Evolutionary conservation across 2,888 invertebrate species (phyloP), one percentile per base, ranked within the genome.

Genomic region (Dryobotodes eremita): DNA sequence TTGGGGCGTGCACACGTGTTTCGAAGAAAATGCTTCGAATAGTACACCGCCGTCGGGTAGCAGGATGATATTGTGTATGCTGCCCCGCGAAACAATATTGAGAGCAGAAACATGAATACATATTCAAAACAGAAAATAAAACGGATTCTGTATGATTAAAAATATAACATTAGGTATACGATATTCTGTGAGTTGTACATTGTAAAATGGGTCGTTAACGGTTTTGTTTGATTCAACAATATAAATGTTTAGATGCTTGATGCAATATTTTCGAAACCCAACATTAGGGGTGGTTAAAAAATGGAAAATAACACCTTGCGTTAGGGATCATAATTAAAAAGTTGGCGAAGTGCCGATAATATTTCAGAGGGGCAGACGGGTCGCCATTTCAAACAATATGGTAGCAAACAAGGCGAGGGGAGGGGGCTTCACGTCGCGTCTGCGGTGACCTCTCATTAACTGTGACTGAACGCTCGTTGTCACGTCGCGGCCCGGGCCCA

Each of bases 1-100:
- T 93, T 91, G 94, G 90, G 90, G 94, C 94, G 91, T 93, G 92
- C 94, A 94, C 95, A 95, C 94, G 93, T 95, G 95, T 93, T 92
- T 90, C 90, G 88, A 89, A 90, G 92, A 92, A 92, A 93, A 93
- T 92, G 92, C 93, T 94, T 91, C 92, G 92, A 93, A 93, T 92
- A 92, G 91, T 89, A 89, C 87, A 86, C 89, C 86, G 84, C 90
- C 90, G 90, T 90, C 88, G 92, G 90, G 90, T 88, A 74, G 82
- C 83, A 68, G 80, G 84, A 79, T 86, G 84, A 86, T 88, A 89
- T 89, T 88, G 89, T 89, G 86, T 88, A 88, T 76, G 89, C 84
- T 86, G 80, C 88, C 89, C 91, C 89, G 90, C 93, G 91, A 94
- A 94, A 95, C 95, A 95, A 95, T 96, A 95, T 96, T 93, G 95